Conservation (phyloP, 2,888 invertebrate species). For the Escarpia spicata region DNA sequence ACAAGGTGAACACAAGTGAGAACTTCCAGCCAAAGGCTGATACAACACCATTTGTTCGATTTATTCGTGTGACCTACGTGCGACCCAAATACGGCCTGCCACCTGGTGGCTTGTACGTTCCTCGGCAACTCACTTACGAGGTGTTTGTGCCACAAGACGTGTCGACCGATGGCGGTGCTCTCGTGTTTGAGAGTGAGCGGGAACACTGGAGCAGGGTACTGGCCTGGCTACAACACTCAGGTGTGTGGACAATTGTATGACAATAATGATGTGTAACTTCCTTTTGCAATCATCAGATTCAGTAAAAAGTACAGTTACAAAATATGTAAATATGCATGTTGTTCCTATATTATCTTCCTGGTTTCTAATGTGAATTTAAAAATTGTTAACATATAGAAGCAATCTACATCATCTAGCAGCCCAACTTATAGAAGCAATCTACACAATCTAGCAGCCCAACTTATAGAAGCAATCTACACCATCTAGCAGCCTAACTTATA, state of each 20-base stretch:
- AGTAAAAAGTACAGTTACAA: too few relatives aligned
- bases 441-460: too few relatives aligned
- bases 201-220: not conserved
- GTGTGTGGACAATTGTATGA: not conserved
- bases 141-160: conserved; percentile 34
- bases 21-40: conserved; percentile 35
- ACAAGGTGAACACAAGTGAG: conserved; percentile 32
- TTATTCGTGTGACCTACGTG: conserved; percentile 40
- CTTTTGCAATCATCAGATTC: too few relatives aligned
- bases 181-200: not conserved
- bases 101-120: conserved; percentile 36
- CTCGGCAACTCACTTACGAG: conserved; percentile 32
- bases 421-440: too few relatives aligned
- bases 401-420: too few relatives aligned
- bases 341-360: too few relatives aligned
- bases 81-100: conserved; percentile 41
- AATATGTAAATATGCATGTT: too few relatives aligned
- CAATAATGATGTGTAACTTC: too few relatives aligned
- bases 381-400: too few relatives aligned
- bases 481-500: too few relatives aligned
- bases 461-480: too few relatives aligned
- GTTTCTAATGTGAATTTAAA: too few relatives aligned
- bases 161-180: not conserved
- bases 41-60: conserved; percentile 33
- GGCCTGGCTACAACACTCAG: not conserved